Evolutionary conservation across 2,797 vertebrate genomes (phyloP), one percentile per base, ranked within the genome.

Genomic region (Tenualosa thibaudeaui): DNA sequence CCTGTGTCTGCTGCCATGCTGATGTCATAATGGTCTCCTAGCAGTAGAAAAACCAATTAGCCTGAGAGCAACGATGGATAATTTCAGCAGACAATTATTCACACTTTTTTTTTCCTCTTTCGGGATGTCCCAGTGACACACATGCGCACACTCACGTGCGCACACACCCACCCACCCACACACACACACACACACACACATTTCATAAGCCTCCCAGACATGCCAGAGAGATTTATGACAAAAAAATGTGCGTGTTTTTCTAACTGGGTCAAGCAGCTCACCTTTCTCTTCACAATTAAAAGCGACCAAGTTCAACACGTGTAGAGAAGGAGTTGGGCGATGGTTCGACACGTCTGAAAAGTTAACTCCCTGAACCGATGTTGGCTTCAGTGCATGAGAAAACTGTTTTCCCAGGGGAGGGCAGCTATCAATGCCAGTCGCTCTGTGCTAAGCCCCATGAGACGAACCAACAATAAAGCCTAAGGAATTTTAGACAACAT

Each of bases 391-490:
- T 50, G 83, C 81, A 56, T 81, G 56, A 86, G 81, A 81, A 84
- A 75, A 71, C 83, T 81, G 56, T 26, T n/a, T 37, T 85, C 84
- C 81, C 50, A 46, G 75, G 50, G 82, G 82, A 85, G 65, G 26
- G 10, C 3, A 31, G 31, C 65, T 37, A 71, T 71, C 65, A 37
- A 37, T 71, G 65, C 65, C 65, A 71, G 65, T 17, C 2, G 12
- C 65, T 71, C 65, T 37, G 24, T 3, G 26, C 26, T 17, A 49
- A 54, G 54, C 37, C 86, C 71, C 88, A 43, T 56, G 65, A 75
- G 68, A 87, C 49, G 46, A 13, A 46, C 6, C n/a, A 68, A 86
- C 88, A 88, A 88, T 86, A 62, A 81, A 24, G 88, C 87, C 86
- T 87, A 84, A 86, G 83, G 84, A 84, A 87, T 81, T 78, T 46